Base-by-base conservation (phyloP, 2,113 vertebrate species). In the Passer domesticus region DNA sequence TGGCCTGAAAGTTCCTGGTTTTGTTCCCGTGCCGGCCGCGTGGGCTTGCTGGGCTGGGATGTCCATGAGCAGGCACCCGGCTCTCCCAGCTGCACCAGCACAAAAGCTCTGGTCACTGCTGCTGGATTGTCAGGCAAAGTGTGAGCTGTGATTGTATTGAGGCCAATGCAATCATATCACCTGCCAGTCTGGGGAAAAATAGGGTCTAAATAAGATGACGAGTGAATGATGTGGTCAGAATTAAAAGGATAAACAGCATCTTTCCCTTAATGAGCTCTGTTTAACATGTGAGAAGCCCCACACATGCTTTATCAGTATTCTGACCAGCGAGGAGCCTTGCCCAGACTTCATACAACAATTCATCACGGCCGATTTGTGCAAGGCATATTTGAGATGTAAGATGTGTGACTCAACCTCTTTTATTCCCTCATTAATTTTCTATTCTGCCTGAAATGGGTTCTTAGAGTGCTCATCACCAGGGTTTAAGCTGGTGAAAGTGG, bases 371-470 rank as follows among this genome's bases (percentile, higher is more conserved):
- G n/a, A 90, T 88, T 87, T 96, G 90, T 78, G 80, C 73, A 33
- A 89, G 68, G 90, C 92, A 60, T 95, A 92, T 93, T 86, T 87
- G 92, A 95, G 88, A 92, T 94, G 86, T 96, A 90, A 94, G 92
- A 89, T 89, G 93, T 94, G 88, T 88, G 93, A 90, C 95, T 95
- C 94, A 94, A 94, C 88, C 92, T 96, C 94, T 95, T 96, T 96
- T 92, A 96, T 96, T 95, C 94, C 79, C 92, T 96, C 88, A 90
- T 89, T 96, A 93, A 94, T 96, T 96, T 96, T 95, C 94, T 93
- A 35, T 97, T 96, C 93, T 96, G 93, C 80, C 90, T 90, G 89
- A 96, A 95, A 94, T 59, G 73, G 60, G 69, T 81, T 94, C 86
- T 94, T 79, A 35, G 73, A 90, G 84, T 11, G 50, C 87, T 92